Conservation (phyloP, 2,113 vertebrate genomes). For the Colossoma macropomum region DNA sequence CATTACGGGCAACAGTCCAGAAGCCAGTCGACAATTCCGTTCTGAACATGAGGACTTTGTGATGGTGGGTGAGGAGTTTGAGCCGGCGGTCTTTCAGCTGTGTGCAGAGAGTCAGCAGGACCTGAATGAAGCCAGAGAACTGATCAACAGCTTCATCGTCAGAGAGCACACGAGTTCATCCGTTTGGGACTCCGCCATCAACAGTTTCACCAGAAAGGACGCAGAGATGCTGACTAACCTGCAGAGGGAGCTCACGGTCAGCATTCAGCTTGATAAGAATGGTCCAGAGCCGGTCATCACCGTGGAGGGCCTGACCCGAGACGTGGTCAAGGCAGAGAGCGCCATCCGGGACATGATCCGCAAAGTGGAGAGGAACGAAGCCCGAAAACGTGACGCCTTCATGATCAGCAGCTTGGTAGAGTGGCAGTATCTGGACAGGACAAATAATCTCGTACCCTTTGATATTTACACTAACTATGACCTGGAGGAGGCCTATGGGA, state of each 20-base stretch:
- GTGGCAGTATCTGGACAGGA: slow-evolving; percentile 75
- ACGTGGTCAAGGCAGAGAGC: slow-evolving; percentile 61
- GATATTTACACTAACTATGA: slow-evolving; percentile 76
- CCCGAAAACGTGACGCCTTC: slow-evolving; percentile 68
- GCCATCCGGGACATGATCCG: slow-evolving; percentile 78
- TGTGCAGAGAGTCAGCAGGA: slow-evolving; percentile 76
- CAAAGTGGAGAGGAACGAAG: slow-evolving; percentile 67
- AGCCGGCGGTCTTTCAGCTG: slow-evolving; percentile 78
- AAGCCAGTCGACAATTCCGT: too few species aligned
- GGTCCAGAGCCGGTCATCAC: too few species aligned
- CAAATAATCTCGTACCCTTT: slow-evolving; percentile 57
- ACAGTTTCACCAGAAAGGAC: slow-evolving; percentile 72
- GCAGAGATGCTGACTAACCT: slow-evolving; percentile 64
- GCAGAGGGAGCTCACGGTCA: too few species aligned
- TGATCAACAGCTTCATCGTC: slow-evolving; percentile 72
- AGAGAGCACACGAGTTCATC: slow-evolving; percentile 69
- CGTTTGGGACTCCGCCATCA: slow-evolving; percentile 56
- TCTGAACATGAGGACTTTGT: neutral
- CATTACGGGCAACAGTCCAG: rapidly evolving
- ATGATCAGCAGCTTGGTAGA: slow-evolving; percentile 69
- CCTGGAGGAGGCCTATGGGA: slow-evolving; percentile 78
- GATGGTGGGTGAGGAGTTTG: slow-evolving; percentile 75
- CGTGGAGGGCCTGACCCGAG: too few species aligned
- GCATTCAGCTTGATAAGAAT: too few species aligned
- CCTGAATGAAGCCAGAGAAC: slow-evolving; percentile 63